These are phyloP conservation scores for Ephialtes manifestator DNA, from an alignment of 2,888 invertebrate species.

Conservation along the genomic window DNA sequence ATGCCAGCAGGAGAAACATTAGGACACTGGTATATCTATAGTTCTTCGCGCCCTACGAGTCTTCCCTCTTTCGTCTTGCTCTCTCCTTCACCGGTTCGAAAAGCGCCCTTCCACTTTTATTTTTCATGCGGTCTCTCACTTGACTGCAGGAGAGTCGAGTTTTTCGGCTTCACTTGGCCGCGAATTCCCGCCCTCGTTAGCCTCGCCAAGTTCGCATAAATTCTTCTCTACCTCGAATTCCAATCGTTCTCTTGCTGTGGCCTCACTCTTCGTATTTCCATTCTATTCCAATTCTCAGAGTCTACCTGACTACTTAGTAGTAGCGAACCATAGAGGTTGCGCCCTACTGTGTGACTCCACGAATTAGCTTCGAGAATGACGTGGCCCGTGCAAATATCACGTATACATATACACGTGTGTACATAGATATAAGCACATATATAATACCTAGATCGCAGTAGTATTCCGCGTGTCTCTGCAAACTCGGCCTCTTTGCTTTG, in stretches of 20 bases:
- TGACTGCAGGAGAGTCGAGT: constrained; percentile 70
- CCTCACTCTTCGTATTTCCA: constrained; percentile 33
- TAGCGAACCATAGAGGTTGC: not conserved
- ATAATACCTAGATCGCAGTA: not conserved
- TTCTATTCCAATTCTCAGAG: constrained; percentile 62
- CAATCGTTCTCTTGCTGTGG: constrained; percentile 53
- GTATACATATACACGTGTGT: not conserved
- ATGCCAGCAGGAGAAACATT: constrained; percentile 10
- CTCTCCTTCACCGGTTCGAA: constrained; percentile 8
- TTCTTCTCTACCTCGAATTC: constrained; percentile 70
- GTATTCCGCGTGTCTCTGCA: constrained; percentile 1
- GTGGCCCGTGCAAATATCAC: constrained; percentile 6
- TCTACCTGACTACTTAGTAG: constrained; percentile 19
- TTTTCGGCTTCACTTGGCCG: constrained; percentile 63
- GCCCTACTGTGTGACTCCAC: not conserved
- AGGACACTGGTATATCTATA: constrained; percentile 32
- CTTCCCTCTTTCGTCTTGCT: constrained; percentile 19
- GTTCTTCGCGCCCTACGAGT: constrained; percentile 25
- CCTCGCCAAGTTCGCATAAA: constrained; percentile 73
- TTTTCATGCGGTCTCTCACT: constrained; percentile 58
- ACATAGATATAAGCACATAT: not conserved
- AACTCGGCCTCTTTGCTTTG: constrained; percentile 12
- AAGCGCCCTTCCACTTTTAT: constrained; percentile 45
- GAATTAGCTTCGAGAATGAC: constrained; percentile 22
- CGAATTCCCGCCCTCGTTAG: constrained; percentile 69